Evolutionary conservation across 2,888 invertebrate species (phyloP), one percentile per base, ranked within the genome.

Genomic region (Cactoblastis cactorum): DNA sequence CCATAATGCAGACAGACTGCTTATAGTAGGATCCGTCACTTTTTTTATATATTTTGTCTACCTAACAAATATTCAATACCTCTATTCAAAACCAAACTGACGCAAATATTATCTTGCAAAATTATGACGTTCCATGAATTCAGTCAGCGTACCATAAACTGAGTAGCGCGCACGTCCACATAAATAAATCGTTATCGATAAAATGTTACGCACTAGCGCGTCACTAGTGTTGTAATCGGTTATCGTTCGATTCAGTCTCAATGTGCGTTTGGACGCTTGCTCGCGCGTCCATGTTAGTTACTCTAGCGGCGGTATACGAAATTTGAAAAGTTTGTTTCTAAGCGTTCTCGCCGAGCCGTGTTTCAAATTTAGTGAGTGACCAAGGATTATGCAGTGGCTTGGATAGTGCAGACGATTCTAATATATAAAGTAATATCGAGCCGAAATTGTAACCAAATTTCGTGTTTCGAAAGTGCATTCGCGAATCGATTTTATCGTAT

Each of bases 141-240:
- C 43, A 28, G 43, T 43, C 3, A 48, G 46, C 34, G 18, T 14
- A 28, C 47, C 24, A 38, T 22, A 46, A 46, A 35, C 37, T 11
- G 24, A 48, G 37, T 48, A n/a, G 47, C 28, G 22, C 37, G 28
- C 47, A 37, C 35, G 47, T 24, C 45, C 53, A 51, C 52, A 61
- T 53, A 61, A 60, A 59, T 62, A 61, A n/a, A 71, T 61, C 62
- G 65, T 65, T 61, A 71, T 76, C 77, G 72, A 70, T 70, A 67
- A 56, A 41, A 51, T 49, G 50, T 53, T 52, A 56, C 57, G 50
- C 62, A 58, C 56, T 54, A 48, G 60, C 60, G 56, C 80, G 67
- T 73, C 79, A 77, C 80, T 77, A 69, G 53, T 55, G 53, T 57
- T 62, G 75, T 78, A 81, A 80, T 83, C 71, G 72, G 71, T 78